A percentile compares a stretch with the other conserved stretches of the same genome.
These are phyloP conservation scores for Cotesia vestalis DNA, from an alignment of 1,140 invertebrate genomes.

Conservation along the genomic window DNA sequence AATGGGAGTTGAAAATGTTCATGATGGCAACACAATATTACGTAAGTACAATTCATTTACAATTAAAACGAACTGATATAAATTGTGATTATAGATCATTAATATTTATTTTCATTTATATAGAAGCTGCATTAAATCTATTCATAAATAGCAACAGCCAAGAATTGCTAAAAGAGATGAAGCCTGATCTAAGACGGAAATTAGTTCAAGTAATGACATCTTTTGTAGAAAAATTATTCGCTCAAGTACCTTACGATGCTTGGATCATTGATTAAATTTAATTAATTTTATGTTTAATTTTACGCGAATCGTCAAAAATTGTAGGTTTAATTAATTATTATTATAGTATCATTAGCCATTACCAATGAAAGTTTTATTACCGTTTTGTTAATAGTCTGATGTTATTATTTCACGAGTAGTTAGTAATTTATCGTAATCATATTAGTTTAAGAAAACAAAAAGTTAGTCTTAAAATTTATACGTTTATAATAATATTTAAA, in stretches of 20 bases:
- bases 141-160: slow-evolving; percentile 87
- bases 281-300: slow-evolving; percentile 1
- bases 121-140: slow-evolving; percentile 84
- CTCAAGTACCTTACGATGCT: slow-evolving; percentile 79
- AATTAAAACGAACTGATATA: too few relatives aligned
- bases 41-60: slow-evolving; percentile 69
- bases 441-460: too few relatives aligned
- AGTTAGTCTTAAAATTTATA: too few relatives aligned
- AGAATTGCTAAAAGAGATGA: slow-evolving; percentile 85
- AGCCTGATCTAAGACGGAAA: slow-evolving; percentile 81
- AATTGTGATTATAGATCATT: slow-evolving; percentile 1
- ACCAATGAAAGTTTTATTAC: too few relatives aligned
- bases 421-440: too few relatives aligned
- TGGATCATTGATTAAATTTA: slow-evolving; percentile 69
- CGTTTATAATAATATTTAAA: too few relatives aligned
- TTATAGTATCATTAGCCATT: neutral
- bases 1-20: slow-evolving; percentile 84
- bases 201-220: slow-evolving; percentile 76
- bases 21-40: slow-evolving; percentile 79
- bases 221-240: slow-evolving; percentile 79
- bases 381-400: too few relatives aligned
- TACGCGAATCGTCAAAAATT: neutral
- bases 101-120: slow-evolving; percentile 46
- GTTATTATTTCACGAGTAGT: too few relatives aligned
- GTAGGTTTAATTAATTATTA: neutral